Percentiles rank a stretch among this genome's conserved stretches.
phyloP scores from a whole-genome alignment of 2,113 vertebrate species.

The Nycticebus coucang region DNA sequence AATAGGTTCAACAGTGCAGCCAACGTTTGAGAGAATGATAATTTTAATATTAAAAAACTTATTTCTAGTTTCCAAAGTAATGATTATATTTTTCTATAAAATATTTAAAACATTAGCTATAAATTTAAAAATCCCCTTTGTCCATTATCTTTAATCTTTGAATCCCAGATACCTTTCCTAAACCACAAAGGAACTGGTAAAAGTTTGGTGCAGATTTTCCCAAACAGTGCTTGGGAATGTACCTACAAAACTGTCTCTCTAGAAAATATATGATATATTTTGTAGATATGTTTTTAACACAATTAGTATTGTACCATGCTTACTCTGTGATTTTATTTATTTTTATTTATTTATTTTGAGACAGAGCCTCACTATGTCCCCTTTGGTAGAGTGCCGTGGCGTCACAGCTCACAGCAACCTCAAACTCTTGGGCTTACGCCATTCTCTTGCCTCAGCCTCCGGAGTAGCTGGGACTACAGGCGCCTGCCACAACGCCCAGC shows the following conservation, averaged over 20 bases:
- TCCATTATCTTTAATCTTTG: slow-evolving; percentile 15
- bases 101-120: neutral
- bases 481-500: too few relatives aligned
- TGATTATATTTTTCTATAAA: slow-evolving; percentile 6
- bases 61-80: slow-evolving; percentile 27
- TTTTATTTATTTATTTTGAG: too few relatives aligned
- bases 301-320: neutral
- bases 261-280: slow-evolving; percentile 24
- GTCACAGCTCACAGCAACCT: too few relatives aligned
- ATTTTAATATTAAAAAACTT: slow-evolving; percentile 1
- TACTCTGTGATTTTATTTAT: slow-evolving; percentile 21
- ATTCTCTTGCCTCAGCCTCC: too few relatives aligned
- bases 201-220: neutral
- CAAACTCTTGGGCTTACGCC: too few relatives aligned
- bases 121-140: slow-evolving; percentile 26
- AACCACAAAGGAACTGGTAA: neutral
- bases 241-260: neutral
- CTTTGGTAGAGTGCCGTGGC: too few relatives aligned
- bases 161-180: neutral
- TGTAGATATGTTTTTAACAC: neutral
- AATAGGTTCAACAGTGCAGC: neutral
- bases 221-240: neutral
- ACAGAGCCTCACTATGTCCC: too few relatives aligned
- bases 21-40: neutral
- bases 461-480: too few relatives aligned